phyloP scores from a whole-genome alignment of 2,113 vertebrate genomes.

The Eublepharis macularius region DNA sequence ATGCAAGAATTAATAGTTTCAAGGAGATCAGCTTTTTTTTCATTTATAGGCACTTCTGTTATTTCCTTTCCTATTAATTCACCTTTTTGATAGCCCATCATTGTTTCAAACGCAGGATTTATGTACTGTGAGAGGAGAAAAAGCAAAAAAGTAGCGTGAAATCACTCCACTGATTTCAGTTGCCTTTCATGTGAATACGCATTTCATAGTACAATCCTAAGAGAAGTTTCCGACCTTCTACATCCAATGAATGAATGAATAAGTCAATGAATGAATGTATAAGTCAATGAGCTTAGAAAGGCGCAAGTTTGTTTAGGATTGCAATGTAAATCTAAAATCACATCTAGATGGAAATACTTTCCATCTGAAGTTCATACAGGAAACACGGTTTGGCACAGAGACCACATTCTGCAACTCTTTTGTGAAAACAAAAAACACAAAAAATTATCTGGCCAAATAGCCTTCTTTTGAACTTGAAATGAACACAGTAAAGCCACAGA shows the following conservation, averaged over 20 bases:
- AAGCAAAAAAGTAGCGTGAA: too few species aligned
- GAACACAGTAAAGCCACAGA: conserved; percentile 17
- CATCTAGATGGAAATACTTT: neutral
- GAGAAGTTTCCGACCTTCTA: too few species aligned
- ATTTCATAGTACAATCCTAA: neutral
- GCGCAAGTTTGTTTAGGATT: too few species aligned
- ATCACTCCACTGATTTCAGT: too few species aligned
- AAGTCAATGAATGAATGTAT: too few species aligned
- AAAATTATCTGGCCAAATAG: neutral
- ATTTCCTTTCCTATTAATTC: conserved; percentile 95
- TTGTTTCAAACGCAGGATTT: conserved; percentile 94
- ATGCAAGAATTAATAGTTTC: conserved; percentile 95
- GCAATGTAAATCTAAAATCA: neutral
- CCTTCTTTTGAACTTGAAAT: conserved; percentile 15
- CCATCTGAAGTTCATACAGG: neutral
- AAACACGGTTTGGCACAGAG: neutral
- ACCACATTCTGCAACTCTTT: neutral
- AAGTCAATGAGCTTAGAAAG: too few species aligned
- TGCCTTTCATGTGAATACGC: too few species aligned
- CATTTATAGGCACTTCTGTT: conserved; percentile 95
- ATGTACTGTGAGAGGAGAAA: conserved; percentile 82
- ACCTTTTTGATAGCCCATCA: conserved; percentile 93
- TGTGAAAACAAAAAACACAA: neutral
- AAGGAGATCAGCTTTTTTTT: conserved; percentile 95
- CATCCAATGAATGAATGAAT: too few species aligned